These are phyloP conservation scores for Oreochromis grahami DNA, from an alignment of 2,797 vertebrate genomes.

Conservation along the genomic window DNA sequence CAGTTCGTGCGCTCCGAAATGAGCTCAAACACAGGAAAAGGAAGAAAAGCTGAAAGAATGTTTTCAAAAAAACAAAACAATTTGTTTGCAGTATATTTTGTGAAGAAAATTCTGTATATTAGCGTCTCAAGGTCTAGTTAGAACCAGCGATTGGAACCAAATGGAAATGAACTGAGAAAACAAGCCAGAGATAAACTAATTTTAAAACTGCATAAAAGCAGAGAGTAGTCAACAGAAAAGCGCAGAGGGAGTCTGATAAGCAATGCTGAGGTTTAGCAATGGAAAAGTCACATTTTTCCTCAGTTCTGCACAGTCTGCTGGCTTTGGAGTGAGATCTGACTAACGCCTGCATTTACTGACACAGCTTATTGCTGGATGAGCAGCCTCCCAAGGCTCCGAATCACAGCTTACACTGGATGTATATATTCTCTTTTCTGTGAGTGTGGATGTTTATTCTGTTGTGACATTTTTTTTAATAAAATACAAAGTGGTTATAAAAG, in stretches of 20 bases:
- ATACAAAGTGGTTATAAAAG: background rate
- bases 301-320: conserved; percentile 36
- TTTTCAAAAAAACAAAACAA: background rate
- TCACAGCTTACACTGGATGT: conserved; percentile 10
- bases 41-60: background rate
- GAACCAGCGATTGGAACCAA: conserved; percentile 13
- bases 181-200: background rate
- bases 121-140: conserved; percentile 21
- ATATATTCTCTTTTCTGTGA: background rate
- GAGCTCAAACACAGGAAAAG: background rate
- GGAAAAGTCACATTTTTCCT: conserved; percentile 23
- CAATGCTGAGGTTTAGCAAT: background rate
- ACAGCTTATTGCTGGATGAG: conserved; percentile 37
- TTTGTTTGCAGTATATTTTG: background rate
- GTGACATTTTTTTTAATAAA: background rate
- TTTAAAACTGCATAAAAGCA: background rate
- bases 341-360: conserved; percentile 43
- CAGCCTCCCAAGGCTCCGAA: conserved; percentile 18
- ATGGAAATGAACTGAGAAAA: conserved; percentile 4
- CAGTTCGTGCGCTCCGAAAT: background rate
- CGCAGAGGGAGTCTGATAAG: background rate
- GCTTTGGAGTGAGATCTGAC: conserved; percentile 39
- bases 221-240: background rate
- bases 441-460: background rate
- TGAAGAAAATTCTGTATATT: background rate